phyloP scores from a whole-genome alignment of 2,888 invertebrate genomes.

The Leptopilina syphax region DNA sequence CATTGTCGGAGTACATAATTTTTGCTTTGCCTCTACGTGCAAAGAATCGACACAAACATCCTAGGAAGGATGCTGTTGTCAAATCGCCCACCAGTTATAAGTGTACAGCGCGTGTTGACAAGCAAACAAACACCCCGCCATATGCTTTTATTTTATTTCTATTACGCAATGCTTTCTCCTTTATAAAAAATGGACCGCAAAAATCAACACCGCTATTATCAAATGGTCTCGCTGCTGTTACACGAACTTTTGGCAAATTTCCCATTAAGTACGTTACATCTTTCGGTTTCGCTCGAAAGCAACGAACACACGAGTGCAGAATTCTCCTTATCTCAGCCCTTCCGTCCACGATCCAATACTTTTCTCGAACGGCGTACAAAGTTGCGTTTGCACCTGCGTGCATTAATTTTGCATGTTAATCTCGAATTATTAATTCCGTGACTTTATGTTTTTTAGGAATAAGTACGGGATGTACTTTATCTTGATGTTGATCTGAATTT shows the following conservation, averaged over 20 bases:
- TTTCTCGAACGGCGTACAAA: not conserved
- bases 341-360: constrained; percentile 9
- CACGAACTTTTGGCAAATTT: not conserved
- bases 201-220: too few species aligned
- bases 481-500: not conserved
- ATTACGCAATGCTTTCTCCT: not conserved
- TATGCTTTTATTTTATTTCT: not conserved
- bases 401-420: not conserved
- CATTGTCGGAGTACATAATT: constrained; percentile 65
- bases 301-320: not conserved
- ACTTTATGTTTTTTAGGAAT: not conserved
- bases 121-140: not conserved
- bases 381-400: not conserved
- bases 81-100: not conserved
- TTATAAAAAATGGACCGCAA: not conserved
- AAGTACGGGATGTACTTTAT: not conserved
- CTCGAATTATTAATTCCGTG: not conserved
- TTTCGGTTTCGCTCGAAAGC: not conserved
- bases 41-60: constrained; percentile 64
- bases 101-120: not conserved
- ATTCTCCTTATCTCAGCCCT: not conserved
- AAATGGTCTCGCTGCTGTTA: not conserved
- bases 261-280: not conserved
- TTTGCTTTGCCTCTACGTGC: constrained; percentile 60
- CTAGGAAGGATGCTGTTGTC: constrained; percentile 62